A percentile compares a stretch with the other conserved stretches of the same genome.
These are phyloP conservation scores for Oligia fasciuncula DNA, from an alignment of 2,888 invertebrate species.

Conservation along the genomic window DNA sequence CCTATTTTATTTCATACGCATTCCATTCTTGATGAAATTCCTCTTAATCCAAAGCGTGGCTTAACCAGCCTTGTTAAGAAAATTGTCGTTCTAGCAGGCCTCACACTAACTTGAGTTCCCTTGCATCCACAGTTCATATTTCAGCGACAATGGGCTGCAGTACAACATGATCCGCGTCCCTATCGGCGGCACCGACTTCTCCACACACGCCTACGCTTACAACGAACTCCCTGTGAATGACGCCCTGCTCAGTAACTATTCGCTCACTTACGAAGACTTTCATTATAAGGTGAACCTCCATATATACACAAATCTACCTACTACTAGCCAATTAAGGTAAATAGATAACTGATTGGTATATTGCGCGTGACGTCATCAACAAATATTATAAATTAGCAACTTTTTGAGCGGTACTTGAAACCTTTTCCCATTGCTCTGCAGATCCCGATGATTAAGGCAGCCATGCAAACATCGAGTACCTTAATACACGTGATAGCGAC, in stretches of 20 bases:
- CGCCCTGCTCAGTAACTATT: constrained; percentile 89
- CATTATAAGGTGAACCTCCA: constrained; percentile 89
- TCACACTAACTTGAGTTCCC: constrained; percentile 71
- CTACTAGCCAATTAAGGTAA: not conserved
- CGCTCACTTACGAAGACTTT: constrained; percentile 91
- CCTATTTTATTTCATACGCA: not conserved
- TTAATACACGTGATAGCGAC: constrained; percentile 84
- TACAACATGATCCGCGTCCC: constrained; percentile 92
- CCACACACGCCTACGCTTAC: constrained; percentile 93
- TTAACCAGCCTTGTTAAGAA: too few species aligned
- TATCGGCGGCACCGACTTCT: constrained; percentile 96
- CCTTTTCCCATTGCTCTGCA: constrained; percentile 58
- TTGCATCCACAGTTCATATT: constrained; percentile 93
- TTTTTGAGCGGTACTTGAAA: not conserved
- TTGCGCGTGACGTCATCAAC: too few species aligned
- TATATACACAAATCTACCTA: not conserved
- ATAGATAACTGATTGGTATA: not conserved
- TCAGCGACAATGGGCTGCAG: constrained; percentile 91
- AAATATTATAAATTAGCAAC: not conserved
- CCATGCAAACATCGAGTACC: constrained; percentile 73
- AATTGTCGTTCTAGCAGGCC: too few species aligned
- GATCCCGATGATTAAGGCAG: constrained; percentile 87
- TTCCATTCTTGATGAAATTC: not conserved
- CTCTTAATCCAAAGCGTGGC: too few species aligned
- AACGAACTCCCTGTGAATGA: constrained; percentile 90